Base-by-base conservation (phyloP, 2,888 invertebrate species). In the Sesamia inferens region DNA sequence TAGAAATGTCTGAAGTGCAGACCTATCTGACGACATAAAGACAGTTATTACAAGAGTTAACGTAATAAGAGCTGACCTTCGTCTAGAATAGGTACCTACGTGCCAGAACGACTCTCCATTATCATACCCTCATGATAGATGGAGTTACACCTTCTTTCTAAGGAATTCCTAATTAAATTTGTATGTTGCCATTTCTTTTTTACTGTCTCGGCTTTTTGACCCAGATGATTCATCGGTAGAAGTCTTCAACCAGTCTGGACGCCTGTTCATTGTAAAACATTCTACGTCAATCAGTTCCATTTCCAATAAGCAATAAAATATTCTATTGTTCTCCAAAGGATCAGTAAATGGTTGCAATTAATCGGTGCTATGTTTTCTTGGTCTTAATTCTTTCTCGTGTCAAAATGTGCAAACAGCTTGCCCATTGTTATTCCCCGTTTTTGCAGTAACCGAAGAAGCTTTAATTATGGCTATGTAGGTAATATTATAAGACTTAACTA, bases 81-180 rank as follows among this genome's bases (percentile, higher is more conserved):
- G 55, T 72, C 65, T 57, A 65, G 68, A 68, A 70, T 79, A 88
- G 88, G 87, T 89, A 88, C 84, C 87, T 79, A 88, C 88, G 87
- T 89, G 88, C 84, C 87, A 68, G 80, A 69, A 70, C 71, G 74
- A 88, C 80, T 85, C 87, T 76, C 78, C 87, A 88, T 84, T 88
- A 85, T 87, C 85, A 85, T 76, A 87, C 78, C 80, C 82, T 85
- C 61, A 71, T 88, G 87, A 89, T 88, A 83, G 79, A 90, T 88
- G 71, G 71, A 79, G 72, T 82, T 71, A 83, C 65, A 74, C 82
- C 83, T 82, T 82, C 68, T 75, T 79, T 79, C 51, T 69, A 79
- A 81, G 58, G 67, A 80, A 57, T 64, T 77, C 71, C 68, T 83
- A 84, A 88, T 88, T 82, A 76, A 85, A 87, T 88, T 72, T 77